Percentiles rank a stretch among this genome's conserved stretches.
Conservation (phyloP, 1,140 invertebrate species). For the Ceratina japonica region DNA sequence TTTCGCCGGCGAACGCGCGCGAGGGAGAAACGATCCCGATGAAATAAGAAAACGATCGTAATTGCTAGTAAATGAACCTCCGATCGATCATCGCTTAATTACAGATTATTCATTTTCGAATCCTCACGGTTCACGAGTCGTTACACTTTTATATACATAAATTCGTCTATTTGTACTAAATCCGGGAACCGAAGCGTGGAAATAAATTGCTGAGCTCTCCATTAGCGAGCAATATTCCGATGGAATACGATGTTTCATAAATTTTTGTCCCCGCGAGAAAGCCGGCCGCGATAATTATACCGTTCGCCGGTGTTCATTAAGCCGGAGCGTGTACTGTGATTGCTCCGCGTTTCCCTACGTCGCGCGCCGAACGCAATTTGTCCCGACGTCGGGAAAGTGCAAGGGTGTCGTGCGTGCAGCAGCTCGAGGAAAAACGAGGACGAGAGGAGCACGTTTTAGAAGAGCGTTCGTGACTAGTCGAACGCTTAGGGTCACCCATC, state of each 20-base stretch:
- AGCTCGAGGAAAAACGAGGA: neutral
- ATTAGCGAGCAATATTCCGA: conserved; percentile 12
- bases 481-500: neutral
- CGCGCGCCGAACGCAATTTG: neutral
- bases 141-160: no score
- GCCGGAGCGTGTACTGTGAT: conserved; percentile 22
- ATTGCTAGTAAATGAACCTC: no score
- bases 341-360: conserved; percentile 18
- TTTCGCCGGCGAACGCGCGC: neutral
- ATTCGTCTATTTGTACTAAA: no score
- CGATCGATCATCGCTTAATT: no score
- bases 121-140: no score
- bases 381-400: conserved; percentile 13
- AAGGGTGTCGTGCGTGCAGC: neutral
- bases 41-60: neutral
- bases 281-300: conserved; percentile 13
- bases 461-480: neutral
- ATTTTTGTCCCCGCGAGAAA: neutral
- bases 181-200: no score
- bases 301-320: conserved; percentile 21
- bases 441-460: neutral
- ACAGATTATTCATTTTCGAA: no score
- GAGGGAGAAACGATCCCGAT: neutral
- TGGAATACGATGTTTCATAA: neutral
- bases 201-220: neutral